Conservation (phyloP, 2,888 invertebrate genomes). For the Julus scandinavius region DNA sequence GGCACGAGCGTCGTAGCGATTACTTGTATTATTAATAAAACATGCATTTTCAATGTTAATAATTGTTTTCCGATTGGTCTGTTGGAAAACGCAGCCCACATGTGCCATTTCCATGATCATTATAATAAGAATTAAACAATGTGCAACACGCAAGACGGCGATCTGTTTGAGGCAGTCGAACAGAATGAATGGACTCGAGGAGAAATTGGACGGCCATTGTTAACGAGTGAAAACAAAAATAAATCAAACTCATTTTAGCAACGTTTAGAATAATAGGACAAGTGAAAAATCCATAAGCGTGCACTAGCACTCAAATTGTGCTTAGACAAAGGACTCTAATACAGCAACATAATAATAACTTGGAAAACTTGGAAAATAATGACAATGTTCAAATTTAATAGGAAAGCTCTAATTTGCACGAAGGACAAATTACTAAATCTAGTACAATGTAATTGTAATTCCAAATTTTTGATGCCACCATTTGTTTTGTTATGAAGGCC, state of each 20-base stretch:
- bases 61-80: constrained; percentile 35
- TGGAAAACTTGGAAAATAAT: neutral
- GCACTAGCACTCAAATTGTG: neutral
- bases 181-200: constrained; percentile 4
- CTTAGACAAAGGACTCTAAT: neutral
- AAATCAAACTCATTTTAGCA: constrained; percentile 27
- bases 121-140: constrained; percentile 38
- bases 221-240: constrained; percentile 19
- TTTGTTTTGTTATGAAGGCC: no score
- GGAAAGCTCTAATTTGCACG: neutral
- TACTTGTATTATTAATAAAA: constrained; percentile 22
- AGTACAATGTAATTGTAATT: no score
- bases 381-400: neutral
- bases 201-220: constrained; percentile 31
- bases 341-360: neutral
- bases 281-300: constrained; percentile 20
- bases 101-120: neutral
- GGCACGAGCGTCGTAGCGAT: neutral
- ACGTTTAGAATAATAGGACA: constrained; percentile 7
- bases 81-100: neutral
- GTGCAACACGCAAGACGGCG: neutral
- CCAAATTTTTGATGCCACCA: no score
- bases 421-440: neutral
- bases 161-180: constrained; percentile 23
- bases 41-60: constrained; percentile 8